Conservation (phyloP, 2,797 vertebrate genomes). For the Cuculus canorus region DNA sequence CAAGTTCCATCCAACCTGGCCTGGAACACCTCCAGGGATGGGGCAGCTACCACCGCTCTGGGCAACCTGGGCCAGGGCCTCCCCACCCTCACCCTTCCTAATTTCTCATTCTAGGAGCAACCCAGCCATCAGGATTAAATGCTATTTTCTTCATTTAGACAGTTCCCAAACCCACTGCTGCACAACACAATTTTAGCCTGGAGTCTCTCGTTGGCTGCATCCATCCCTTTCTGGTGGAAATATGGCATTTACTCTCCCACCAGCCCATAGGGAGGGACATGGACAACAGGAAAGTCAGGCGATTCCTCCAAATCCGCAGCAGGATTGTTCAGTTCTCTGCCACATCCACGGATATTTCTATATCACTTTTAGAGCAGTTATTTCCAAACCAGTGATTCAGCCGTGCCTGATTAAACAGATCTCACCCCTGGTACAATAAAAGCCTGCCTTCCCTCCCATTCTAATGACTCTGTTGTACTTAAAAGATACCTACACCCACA, state of each 20-base stretch:
- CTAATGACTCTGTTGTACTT: neutral
- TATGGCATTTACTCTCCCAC: neutral
- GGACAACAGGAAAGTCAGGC: neutral
- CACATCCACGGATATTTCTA: neutral
- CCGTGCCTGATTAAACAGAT: neutral
- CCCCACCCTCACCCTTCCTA: too few relatives aligned
- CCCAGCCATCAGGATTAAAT: neutral
- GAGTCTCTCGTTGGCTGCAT: neutral
- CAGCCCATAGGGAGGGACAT: neutral
- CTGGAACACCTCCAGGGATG: too few relatives aligned
- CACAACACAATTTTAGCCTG: neutral
- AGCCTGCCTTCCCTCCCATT: neutral
- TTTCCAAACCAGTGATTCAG: neutral
- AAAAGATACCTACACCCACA: neutral
- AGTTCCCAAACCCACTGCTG: neutral
- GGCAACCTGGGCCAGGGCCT: too few relatives aligned
- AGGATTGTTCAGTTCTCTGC: neutral
- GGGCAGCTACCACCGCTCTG: too few relatives aligned
- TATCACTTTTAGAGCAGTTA: fast-evolving
- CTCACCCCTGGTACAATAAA: neutral
- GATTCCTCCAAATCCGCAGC: neutral
- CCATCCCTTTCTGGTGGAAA: neutral
- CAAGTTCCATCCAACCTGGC: too few relatives aligned
- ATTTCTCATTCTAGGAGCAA: neutral
- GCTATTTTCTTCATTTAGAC: neutral